phyloP scores from a whole-genome alignment of 2,797 vertebrate species.

The Austrolebias charrua region DNA sequence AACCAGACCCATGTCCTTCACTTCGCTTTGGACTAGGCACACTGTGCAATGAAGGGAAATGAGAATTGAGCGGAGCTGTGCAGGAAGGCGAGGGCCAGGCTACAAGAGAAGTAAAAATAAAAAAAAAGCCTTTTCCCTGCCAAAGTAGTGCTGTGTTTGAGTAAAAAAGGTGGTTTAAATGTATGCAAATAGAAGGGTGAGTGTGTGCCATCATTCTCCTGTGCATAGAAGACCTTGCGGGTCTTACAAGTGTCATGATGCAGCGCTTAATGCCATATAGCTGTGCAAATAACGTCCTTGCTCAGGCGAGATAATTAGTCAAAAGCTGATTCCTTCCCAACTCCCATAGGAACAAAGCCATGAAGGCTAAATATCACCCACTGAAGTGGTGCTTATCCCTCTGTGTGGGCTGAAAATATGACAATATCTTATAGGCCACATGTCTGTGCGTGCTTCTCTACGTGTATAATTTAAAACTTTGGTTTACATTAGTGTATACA shows the following conservation, averaged over 20 bases:
- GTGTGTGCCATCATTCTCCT: constrained; percentile 13
- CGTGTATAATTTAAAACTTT: neutral
- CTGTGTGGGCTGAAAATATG: constrained; percentile 64
- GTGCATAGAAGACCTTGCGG: constrained; percentile 35
- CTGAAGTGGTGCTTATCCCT: constrained; percentile 66
- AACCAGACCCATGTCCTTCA: no score
- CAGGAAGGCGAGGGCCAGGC: no score
- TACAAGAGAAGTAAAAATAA: no score
- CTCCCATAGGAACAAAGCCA: constrained; percentile 58
- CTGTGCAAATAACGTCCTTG: constrained; percentile 57
- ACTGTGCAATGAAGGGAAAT: no score
- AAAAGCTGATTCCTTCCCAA: constrained; percentile 66
- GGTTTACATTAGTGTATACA: neutral
- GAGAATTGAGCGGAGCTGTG: no score
- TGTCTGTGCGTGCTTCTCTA: constrained; percentile 5
- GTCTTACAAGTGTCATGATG: constrained; percentile 54
- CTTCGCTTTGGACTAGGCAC: no score
- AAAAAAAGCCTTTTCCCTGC: constrained; percentile 7
- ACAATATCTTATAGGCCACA: constrained; percentile 24
- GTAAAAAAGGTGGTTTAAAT: constrained; percentile 27
- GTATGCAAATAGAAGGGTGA: constrained; percentile 19
- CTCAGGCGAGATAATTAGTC: constrained; percentile 70
- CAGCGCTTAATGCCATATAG: constrained; percentile 49
- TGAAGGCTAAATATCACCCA: constrained; percentile 64
- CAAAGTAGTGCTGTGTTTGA: constrained; percentile 7